Evolutionary conservation across 1,140 invertebrate genomes (phyloP).

Genomic region (Diploscapter pachys): DNA sequence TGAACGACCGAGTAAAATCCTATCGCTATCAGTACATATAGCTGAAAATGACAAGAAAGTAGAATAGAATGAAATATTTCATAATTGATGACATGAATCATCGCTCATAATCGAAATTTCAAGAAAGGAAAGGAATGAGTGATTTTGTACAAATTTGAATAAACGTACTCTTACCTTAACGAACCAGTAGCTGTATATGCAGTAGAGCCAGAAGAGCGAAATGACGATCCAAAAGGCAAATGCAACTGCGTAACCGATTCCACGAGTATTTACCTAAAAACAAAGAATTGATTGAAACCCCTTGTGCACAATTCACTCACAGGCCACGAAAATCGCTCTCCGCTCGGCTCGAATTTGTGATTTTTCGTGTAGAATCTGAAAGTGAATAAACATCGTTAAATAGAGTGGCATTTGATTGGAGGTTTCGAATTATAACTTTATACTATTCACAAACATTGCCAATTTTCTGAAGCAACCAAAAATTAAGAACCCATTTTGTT

Average conservation of each 20-base stretch:
- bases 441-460: neutral
- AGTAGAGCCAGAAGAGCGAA: slow-evolving; percentile 43
- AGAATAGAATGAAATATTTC: slow-evolving; percentile 28
- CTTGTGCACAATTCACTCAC: slow-evolving; percentile 30
- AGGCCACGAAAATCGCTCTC: slow-evolving; percentile 45
- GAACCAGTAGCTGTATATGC: slow-evolving; percentile 22
- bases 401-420: too few species aligned
- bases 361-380: slow-evolving; percentile 4
- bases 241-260: slow-evolving; percentile 38
- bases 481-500: neutral
- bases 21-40: neutral
- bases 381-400: too few species aligned
- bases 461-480: neutral
- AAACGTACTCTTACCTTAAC: slow-evolving; percentile 19
- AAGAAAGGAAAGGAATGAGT: slow-evolving; percentile 1
- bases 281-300: neutral
- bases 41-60: slow-evolving; percentile 22
- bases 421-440: too few species aligned
- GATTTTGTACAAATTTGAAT: neutral
- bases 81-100: slow-evolving; percentile 24
- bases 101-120: slow-evolving; percentile 35
- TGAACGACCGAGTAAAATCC: neutral
- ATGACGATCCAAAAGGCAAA: slow-evolving; percentile 44
- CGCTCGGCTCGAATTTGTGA: slow-evolving; percentile 36
- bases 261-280: slow-evolving; percentile 25